phyloP scores from a whole-genome alignment of 2,797 vertebrate species.

The Columba guinea region DNA sequence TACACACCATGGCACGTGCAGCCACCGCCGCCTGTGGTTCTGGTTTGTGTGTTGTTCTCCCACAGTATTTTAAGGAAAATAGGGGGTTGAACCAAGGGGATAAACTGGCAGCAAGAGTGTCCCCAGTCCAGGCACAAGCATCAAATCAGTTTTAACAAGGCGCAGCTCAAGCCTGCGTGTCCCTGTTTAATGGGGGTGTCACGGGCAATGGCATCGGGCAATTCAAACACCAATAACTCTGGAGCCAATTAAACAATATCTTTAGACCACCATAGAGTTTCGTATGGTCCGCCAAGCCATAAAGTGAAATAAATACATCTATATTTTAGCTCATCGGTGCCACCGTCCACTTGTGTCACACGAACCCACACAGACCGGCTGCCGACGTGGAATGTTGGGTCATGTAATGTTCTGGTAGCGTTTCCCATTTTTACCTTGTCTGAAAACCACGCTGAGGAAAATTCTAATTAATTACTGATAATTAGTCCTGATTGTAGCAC shows the following conservation, averaged over 20 bases:
- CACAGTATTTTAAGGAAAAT: accelerated
- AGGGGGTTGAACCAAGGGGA: not conserved
- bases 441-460: not conserved
- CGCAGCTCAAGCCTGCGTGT: not conserved
- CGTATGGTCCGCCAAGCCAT: accelerated
- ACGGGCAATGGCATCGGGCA: not conserved
- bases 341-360: not conserved
- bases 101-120: not conserved
- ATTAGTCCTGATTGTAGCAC: not conserved
- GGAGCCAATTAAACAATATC: not conserved
- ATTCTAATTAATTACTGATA: not conserved
- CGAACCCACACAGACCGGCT: accelerated
- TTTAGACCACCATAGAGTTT: not conserved
- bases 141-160: not conserved
- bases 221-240: accelerated
- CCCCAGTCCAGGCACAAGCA: not conserved
- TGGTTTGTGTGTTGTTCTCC: not conserved
- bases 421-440: not conserved
- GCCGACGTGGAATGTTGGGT: not conserved
- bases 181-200: accelerated
- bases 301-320: not conserved
- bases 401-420: not conserved
- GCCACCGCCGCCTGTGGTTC: not conserved
- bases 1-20: not conserved
- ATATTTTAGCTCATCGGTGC: not conserved